Conservation (phyloP, 1,140 invertebrate species). For the Nasonia longicornis region DNA sequence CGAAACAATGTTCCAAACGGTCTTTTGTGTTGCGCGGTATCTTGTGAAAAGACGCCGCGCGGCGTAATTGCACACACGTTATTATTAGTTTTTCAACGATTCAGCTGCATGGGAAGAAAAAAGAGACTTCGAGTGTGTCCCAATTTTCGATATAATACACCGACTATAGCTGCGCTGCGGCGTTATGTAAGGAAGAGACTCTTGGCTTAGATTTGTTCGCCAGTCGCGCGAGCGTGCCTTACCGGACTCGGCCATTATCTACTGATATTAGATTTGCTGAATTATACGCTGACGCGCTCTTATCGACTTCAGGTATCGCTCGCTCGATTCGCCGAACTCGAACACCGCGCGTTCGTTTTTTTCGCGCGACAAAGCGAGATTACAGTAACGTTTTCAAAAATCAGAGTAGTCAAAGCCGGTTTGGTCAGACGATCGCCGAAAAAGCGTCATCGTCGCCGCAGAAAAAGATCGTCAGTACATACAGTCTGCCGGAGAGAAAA, state of each 20-base stretch:
- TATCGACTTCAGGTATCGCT: too few relatives aligned
- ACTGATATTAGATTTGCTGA: background rate
- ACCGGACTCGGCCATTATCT: slow-evolving; percentile 1
- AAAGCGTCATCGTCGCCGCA: background rate
- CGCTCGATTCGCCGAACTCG: too few relatives aligned
- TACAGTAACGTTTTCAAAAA: too few relatives aligned
- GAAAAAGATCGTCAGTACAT: background rate
- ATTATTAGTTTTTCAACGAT: background rate
- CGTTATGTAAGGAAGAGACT: slow-evolving; percentile 1
- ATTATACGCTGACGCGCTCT: background rate
- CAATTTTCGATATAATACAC: background rate
- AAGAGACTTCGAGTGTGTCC: background rate
- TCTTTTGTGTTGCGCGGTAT: too few relatives aligned
- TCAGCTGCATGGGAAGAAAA: background rate
- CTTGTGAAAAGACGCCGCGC: too few relatives aligned
- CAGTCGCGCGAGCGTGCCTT: background rate
- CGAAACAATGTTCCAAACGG: too few relatives aligned
- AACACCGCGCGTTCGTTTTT: too few relatives aligned
- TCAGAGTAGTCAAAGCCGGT: background rate
- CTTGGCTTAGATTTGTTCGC: background rate
- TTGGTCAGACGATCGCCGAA: background rate
- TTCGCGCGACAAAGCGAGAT: too few relatives aligned
- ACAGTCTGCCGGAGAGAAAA: background rate
- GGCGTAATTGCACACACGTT: background rate
- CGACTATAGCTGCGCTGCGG: too few relatives aligned